These are phyloP conservation scores for Gambusia holbrooki DNA, from an alignment of 2,113 vertebrate genomes.

Conservation along the genomic window DNA sequence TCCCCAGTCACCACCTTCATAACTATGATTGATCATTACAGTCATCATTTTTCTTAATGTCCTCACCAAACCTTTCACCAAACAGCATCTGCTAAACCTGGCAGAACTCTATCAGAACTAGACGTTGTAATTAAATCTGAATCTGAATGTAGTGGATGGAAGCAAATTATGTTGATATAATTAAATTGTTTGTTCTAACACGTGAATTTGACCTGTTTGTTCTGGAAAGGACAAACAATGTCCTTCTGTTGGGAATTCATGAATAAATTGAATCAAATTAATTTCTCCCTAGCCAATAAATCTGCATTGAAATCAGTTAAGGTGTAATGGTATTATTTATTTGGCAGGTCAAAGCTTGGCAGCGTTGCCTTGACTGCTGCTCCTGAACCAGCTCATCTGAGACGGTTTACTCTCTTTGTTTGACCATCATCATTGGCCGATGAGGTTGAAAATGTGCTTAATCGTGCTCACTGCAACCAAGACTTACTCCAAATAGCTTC, in stretches of 20 bases:
- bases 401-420: neutral
- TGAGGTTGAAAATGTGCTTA: neutral
- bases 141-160: neutral
- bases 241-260: neutral
- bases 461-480: neutral
- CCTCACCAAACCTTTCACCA: too few relatives aligned
- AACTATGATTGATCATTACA: too few relatives aligned
- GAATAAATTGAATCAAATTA: neutral
- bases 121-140: too few relatives aligned
- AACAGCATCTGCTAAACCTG: too few relatives aligned
- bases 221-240: neutral
- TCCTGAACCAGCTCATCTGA: neutral
- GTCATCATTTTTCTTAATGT: too few relatives aligned
- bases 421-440: neutral
- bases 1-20: too few relatives aligned
- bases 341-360: too few relatives aligned
- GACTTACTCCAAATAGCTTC: neutral
- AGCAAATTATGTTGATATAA: neutral
- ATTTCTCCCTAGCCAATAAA: too few relatives aligned
- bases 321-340: too few relatives aligned
- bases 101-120: too few relatives aligned
- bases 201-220: neutral
- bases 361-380: neutral
- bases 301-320: too few relatives aligned
- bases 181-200: neutral